Evolutionary conservation across 2,113 vertebrate species (phyloP), one percentile per base, ranked within the genome.

Genomic region (Aspidoscelis tigris): DNA sequence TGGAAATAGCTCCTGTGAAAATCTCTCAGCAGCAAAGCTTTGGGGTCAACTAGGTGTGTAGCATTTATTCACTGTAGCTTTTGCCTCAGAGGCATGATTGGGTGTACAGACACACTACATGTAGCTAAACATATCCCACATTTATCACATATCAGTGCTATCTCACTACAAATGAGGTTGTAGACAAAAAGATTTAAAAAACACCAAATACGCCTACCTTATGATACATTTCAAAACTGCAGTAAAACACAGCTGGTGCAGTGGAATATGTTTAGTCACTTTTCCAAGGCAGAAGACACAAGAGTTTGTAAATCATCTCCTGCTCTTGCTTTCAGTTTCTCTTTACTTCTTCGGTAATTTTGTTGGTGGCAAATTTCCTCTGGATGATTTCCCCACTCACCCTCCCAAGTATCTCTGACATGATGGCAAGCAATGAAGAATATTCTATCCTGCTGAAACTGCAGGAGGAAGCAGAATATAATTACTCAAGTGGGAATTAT

Each of bases 401-500:
- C n/a, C 47, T 1, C 53, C 20, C 26, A 55, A 53, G 43, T 53
- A 53, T 74, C 71, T 55, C 70, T 80, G 83, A 78, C 76, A 78
- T 73, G 70, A 78, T n/a, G n/a, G 83, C 83, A 78, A 72, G 70
- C 58, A 74, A 79, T 74, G 83, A 85, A 80, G 70, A 85, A 85
- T 85, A 80, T 55, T 79, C 70, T 85, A 66, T 66, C 77, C 21
- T 53, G 70, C 71, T 66, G 77, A 85, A 80, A 85, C 77, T 85
- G 77, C 58, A 74, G 71, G 70, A 53, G 55, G 70, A 85, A 80
- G 83, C 83, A 74, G 58, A 85, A 85, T 85, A 80, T 66, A 85
- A 85, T 85, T 80, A 80, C 70, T 80, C 69, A 84, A 84, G 70
- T 80, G 83, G 83, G 83, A 85, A 80, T 85, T 80, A 66, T 80